Base-by-base conservation (phyloP, 2,113 vertebrate species). In the Trematomus loennbergii region DNA sequence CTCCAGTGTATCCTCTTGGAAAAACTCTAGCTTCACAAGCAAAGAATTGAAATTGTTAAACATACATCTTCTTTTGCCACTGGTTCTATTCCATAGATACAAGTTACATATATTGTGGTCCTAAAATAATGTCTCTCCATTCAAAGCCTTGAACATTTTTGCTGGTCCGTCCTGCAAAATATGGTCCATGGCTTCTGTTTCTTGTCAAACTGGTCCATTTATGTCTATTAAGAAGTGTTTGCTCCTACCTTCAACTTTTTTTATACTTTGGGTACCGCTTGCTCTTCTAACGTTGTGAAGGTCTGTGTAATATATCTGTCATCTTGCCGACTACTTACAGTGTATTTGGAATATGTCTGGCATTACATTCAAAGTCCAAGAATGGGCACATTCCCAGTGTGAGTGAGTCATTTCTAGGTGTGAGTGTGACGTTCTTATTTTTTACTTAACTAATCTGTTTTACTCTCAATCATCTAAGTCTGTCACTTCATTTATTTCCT, bases 241-340 rank as follows among this genome's bases (percentile, higher is more conserved):
- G 29, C 50, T 15, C 53, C 33, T 36, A 9, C 36, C 46, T 29
- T n/a, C 16, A 16, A n/a, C 33, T 1, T 40, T 6, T 7, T 48
- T 57, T 52, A 13, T 22, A 59, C 18, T 52, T 68, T 49, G 36
- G 29, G 58, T 17, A 33, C 6, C 12, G 16, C 45, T 54, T 60
- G 20, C 40, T 52, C 45, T 64, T 74, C 72, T 22, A 69, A 66
- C 70, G 65, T 69, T 69, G 25, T 52, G 49, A 74, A 72, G 61
- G 75, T 72, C 85, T 82, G 78, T 74, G 22, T 58, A 78, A 71
- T 78, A 79, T 78, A 83, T 84, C 12, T 82, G 81, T 76, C 79
- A 80, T 74, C 55, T 73, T 58, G 36, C 60, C 75, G 46, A 79
- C 76, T 64, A 59, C 67, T 63, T 75, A 65, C 52, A 52, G 33